Evolutionary conservation across 2,113 vertebrate species (phyloP), one percentile per base, ranked within the genome.

Genomic region (Microtus oregoni): DNA sequence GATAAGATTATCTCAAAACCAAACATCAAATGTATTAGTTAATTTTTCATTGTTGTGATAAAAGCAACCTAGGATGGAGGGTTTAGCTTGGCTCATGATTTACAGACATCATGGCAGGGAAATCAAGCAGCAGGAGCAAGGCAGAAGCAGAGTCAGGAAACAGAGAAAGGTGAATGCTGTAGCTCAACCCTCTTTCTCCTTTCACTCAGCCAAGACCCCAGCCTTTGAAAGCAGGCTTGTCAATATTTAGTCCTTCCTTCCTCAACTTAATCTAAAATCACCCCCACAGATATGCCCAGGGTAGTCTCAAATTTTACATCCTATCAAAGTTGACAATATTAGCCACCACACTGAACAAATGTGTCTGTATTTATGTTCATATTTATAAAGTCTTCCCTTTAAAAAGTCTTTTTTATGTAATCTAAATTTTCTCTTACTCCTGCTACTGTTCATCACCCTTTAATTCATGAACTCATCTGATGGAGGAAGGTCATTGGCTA

Each of bases 311-410:
- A 87, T 52, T 35, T 30, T 70, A 52, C 32, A 68, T 86, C 67
- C 85, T n/a, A n/a, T 26, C 44, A 52, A 70, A 70, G 30, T 26
- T 52, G 32, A 70, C 44, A 9, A n/a, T 22, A 72, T 70, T 35
- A 52, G 44, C 65, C 32, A 52, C 70, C 67, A 72, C 41, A 87
- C 13, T 12, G 52, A 55, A 90, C 22, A 90, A n/a, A 32, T 32
- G 22, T 50, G 17, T 52, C 35, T 68, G 5, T 9, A 86, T 72
- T 67, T 58, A 78, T 28, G 35, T 94, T 92, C 24, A n/a, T 72
- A 35, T 70, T 94, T 90, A 73, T 50, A 91, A 93, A 94, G 35
- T 79, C 50, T 67, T 90, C 5, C 28, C 67, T 94, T 92, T 65
- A 50, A 14, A 96, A 85, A 85, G 61, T 90, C 76, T 83, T 3